Evolutionary conservation across 2,797 vertebrate species (phyloP).

Genomic region (Amniataba percoides): DNA sequence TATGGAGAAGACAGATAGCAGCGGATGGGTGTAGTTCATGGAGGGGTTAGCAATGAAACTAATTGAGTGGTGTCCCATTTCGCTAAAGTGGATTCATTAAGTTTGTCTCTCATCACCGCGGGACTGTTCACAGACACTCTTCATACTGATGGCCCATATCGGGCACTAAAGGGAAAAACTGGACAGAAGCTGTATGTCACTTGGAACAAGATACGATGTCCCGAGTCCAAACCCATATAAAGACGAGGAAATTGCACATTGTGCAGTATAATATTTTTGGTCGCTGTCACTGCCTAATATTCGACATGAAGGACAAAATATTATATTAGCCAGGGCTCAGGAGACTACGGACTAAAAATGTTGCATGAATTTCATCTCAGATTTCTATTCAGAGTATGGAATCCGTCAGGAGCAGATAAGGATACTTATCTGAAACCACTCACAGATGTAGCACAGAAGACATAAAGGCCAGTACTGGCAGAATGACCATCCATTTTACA

Average conservation of each 20-base stretch:
- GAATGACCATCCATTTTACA: constrained; percentile 40
- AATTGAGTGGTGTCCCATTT: constrained; percentile 63
- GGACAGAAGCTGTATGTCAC: constrained; percentile 36
- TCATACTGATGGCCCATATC: constrained; percentile 21
- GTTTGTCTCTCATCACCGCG: constrained; percentile 55
- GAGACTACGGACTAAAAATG: constrained; percentile 34
- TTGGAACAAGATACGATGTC: constrained; percentile 25
- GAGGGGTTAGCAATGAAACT: constrained; percentile 56
- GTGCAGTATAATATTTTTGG: constrained; percentile 13
- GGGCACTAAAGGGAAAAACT: constrained; percentile 35
- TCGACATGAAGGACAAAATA: not conserved
- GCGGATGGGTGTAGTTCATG: constrained; percentile 50
- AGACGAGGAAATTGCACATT: constrained; percentile 32
- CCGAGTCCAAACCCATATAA: constrained; percentile 25
- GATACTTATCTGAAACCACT: constrained; percentile 65
- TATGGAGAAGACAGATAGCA: constrained; percentile 39
- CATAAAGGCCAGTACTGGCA: constrained; percentile 25
- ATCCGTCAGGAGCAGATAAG: constrained; percentile 67
- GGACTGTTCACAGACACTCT: constrained; percentile 16
- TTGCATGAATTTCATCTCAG: constrained; percentile 46
- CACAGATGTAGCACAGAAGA: constrained; percentile 68
- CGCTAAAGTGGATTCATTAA: constrained; percentile 65
- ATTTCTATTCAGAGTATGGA: constrained; percentile 55
- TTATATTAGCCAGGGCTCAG: constrained; percentile 18
- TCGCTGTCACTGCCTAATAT: constrained; percentile 23